Conservation (phyloP, 1,140 invertebrate genomes). For the Zaprionus tsacasi region DNA sequence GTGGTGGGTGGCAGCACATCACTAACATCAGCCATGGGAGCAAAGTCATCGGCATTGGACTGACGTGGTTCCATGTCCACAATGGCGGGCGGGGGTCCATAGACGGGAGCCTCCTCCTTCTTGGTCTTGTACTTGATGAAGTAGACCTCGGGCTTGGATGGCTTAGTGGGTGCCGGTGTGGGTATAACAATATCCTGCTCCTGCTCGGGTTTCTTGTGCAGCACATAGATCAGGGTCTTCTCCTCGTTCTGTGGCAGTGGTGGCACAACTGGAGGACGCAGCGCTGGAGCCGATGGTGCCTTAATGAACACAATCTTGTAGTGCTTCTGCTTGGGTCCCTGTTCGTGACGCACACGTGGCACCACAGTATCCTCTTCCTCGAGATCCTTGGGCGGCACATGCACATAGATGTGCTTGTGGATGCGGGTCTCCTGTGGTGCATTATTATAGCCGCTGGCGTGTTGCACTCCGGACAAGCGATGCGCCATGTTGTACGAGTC, state of each 20-base stretch:
- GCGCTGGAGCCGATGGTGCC: constrained; percentile 90
- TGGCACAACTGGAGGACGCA: constrained; percentile 87
- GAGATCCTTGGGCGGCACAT: constrained; percentile 91
- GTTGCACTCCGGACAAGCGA: constrained; percentile 65
- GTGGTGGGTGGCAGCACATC: constrained; percentile 71
- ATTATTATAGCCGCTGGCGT: constrained; percentile 74
- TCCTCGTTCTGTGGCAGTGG: constrained; percentile 90
- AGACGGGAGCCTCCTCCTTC: constrained; percentile 81
- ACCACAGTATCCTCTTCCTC: constrained; percentile 85
- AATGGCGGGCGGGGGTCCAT: constrained; percentile 84
- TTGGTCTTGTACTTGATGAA: constrained; percentile 95
- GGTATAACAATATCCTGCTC: constrained; percentile 90
- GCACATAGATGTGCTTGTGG: constrained; percentile 92
- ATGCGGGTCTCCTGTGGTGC: constrained; percentile 81
- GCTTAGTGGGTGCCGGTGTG: constrained; percentile 90
- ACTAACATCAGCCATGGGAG: constrained; percentile 56
- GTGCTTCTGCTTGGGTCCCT: constrained; percentile 90
- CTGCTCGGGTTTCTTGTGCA: constrained; percentile 92
- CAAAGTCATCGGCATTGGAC: constrained; percentile 61
- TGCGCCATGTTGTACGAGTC: constrained; percentile 81
- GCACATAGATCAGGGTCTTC: constrained; percentile 93
- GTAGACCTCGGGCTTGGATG: constrained; percentile 93
- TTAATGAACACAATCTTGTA: constrained; percentile 96
- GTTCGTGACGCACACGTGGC: constrained; percentile 85
- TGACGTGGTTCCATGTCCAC: constrained; percentile 70